Base-by-base conservation (phyloP, 2,113 vertebrate species). In the Sander lucioperca region DNA sequence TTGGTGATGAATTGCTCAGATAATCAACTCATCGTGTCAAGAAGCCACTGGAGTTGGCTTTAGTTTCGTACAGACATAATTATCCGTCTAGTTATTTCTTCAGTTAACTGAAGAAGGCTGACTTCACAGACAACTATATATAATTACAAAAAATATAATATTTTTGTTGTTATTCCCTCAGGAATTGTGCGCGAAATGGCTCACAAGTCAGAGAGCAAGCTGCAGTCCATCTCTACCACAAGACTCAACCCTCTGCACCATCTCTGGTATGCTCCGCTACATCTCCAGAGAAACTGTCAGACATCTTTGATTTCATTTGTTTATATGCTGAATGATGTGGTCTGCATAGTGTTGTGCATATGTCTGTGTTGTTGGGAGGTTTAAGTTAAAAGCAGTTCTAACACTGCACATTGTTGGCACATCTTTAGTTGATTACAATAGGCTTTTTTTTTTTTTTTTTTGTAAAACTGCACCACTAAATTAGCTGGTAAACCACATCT, bases 241-340 rank as follows among this genome's bases (percentile, higher is more conserved):
- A 89, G 94, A 16, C 94, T 96, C 58, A 87, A 77, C 82, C 89
- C 94, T n/a, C 93, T 93, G 77, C 95, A 96, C 80, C 94, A 95
- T 59, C 95, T 96, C 79, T 96, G 95, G 95, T 96, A 95, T 10
- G 86, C 59, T 51, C 18, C 65, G 0, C 36, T 57, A n/a, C 36
- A 19, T 3, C 33, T 11, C 11, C 18, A 65, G 68, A 54, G 51
- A 71, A 69, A 66, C 30, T 7, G 62, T 56, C 74, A n/a, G 54
- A 36, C 27, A 3, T 67, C 25, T 73, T 47, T 23, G 43, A 53
- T 73, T 75, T 36, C 68, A 75, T 86, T 77, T 76, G 79, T 69
- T 66, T 47, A 2, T 27, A 25, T 19, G 73, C 84, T 50, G 79
- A 78, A 54, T 69, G 79, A 80, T 86, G 88, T 84, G 82, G 84